Evolutionary conservation across 1,140 invertebrate species (phyloP).

Genomic region (Armadillidium nasatum): DNA sequence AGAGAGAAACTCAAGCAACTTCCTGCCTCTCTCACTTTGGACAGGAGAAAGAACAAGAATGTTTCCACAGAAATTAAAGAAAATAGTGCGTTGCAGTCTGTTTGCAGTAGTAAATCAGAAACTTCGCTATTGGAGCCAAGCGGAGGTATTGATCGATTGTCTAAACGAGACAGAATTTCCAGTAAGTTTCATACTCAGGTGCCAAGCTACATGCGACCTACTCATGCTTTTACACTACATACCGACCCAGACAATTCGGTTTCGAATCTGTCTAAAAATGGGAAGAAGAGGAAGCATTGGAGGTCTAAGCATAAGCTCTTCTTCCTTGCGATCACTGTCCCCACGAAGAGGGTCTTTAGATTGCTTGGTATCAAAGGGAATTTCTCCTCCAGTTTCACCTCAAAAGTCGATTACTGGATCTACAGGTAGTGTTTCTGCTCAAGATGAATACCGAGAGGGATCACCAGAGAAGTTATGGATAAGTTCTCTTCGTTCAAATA

Average conservation of each 20-base stretch:
- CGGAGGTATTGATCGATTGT: not conserved
- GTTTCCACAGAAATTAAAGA: not conserved
- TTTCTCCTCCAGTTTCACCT: conserved; percentile 35
- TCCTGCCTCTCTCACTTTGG: conserved; percentile 24
- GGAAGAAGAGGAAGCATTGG: conserved; percentile 30
- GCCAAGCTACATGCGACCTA: conserved; percentile 40
- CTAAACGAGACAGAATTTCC: not conserved
- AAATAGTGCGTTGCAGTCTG: not conserved
- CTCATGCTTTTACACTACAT: conserved; percentile 31
- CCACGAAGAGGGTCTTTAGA: conserved; percentile 38
- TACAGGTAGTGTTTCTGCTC: conserved; percentile 32
- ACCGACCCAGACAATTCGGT: conserved; percentile 25
- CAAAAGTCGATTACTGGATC: conserved; percentile 23
- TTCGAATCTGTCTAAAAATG: conserved; percentile 3
- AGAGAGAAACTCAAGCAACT: conserved; percentile 25
- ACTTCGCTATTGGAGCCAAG: not conserved
- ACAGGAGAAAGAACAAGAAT: conserved; percentile 25
- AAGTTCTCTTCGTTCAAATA: conserved; percentile 52
- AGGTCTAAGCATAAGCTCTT: conserved; percentile 18
- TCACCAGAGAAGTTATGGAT: conserved; percentile 51
- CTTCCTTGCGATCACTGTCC: conserved; percentile 28
- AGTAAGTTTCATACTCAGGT: conserved; percentile 4
- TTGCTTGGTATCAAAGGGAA: conserved; percentile 31
- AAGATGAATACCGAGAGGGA: conserved; percentile 42
- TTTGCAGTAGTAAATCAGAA: not conserved